A percentile compares a stretch with the other conserved stretches of the same genome.
phyloP scores from a whole-genome alignment of 1,140 invertebrate genomes.

The Micrasema longulum region DNA sequence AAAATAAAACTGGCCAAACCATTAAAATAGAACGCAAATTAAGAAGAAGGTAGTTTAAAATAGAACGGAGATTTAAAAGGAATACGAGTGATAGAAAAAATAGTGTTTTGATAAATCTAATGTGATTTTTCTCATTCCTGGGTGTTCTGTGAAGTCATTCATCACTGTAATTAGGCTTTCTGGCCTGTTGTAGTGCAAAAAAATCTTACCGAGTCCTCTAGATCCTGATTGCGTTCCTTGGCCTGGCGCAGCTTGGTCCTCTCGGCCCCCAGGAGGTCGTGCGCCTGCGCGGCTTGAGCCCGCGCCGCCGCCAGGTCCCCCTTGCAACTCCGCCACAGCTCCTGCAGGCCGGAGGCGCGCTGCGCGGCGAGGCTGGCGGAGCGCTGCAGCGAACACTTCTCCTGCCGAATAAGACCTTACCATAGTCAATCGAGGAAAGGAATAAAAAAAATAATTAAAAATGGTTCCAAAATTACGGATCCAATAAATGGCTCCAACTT shows the following conservation, averaged over 20 bases:
- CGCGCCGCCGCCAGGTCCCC: slow-evolving; percentile 60
- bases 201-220: slow-evolving; percentile 61
- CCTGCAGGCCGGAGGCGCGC: slow-evolving; percentile 61
- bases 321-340: slow-evolving; percentile 60
- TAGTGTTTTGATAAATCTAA: too few relatives aligned
- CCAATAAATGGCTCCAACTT: background rate
- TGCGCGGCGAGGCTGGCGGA: slow-evolving; percentile 42
- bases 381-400: slow-evolving; percentile 21
- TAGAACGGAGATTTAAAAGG: too few relatives aligned
- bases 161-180: too few relatives aligned
- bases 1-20: too few relatives aligned
- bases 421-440: too few relatives aligned
- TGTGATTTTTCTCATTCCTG: too few relatives aligned
- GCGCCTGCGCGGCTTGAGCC: slow-evolving; percentile 58
- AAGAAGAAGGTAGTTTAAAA: too few relatives aligned
- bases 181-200: too few relatives aligned
- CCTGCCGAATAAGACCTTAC: slow-evolving; percentile 5
- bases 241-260: slow-evolving; percentile 63
- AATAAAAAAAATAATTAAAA: background rate
- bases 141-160: too few relatives aligned
- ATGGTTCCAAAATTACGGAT: background rate
- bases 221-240: slow-evolving; percentile 56
- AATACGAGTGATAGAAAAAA: too few relatives aligned
- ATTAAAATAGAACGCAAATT: too few relatives aligned
- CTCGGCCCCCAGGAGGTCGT: slow-evolving; percentile 59